A percentile compares a stretch with the other conserved stretches of the same genome.
phyloP scores from a whole-genome alignment of 2,888 invertebrate genomes.

The Ochropacha duplaris region DNA sequence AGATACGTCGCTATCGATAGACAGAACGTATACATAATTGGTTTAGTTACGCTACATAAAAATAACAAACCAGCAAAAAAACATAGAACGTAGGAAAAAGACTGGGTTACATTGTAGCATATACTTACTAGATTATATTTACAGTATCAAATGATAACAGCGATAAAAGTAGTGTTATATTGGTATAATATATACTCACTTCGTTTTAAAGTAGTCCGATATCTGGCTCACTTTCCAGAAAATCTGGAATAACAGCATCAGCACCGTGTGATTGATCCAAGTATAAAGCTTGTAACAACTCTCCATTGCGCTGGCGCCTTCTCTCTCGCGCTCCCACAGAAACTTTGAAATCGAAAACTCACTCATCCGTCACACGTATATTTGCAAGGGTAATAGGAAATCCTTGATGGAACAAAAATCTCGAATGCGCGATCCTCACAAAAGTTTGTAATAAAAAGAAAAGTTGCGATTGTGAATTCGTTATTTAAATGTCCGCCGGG shows the following conservation, averaged over 20 bases:
- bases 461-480: background rate
- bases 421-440: background rate
- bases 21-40: background rate
- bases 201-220: conserved; percentile 72
- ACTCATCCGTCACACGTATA: conserved; percentile 70
- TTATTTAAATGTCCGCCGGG: background rate
- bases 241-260: conserved; percentile 76
- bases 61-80: background rate
- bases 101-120: background rate
- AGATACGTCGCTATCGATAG: background rate
- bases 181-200: conserved; percentile 74
- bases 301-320: conserved; percentile 67
- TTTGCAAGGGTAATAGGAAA: conserved; percentile 48
- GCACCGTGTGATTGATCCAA: conserved; percentile 73
- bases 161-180: conserved; percentile 1
- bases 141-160: conserved; percentile 4
- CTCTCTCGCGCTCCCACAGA: conserved; percentile 62
- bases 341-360: conserved; percentile 67
- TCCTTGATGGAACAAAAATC: conserved; percentile 14
- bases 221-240: conserved; percentile 80
- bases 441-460: conserved; percentile 11
- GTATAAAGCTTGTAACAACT: conserved; percentile 75
- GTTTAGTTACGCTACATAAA: background rate
- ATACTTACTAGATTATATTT: background rate
- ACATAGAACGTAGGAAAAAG: background rate